phyloP scores from a whole-genome alignment of 2,888 invertebrate genomes.

The Volucella inanis region DNA sequence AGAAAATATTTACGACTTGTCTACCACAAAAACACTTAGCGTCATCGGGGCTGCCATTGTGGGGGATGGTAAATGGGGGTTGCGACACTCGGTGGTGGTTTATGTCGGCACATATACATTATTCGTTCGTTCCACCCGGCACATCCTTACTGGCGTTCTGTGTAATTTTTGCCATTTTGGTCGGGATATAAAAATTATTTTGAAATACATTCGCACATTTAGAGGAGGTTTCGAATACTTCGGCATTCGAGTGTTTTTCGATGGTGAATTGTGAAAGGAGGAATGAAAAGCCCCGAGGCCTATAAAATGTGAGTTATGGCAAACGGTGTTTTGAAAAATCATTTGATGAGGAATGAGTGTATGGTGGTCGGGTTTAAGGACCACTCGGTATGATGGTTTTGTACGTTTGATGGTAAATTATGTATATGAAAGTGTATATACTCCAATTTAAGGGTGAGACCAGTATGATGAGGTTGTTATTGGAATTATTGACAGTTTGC shows the following conservation, averaged over 20 bases:
- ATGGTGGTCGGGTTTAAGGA: slow-evolving; percentile 1
- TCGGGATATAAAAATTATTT: slow-evolving; percentile 60
- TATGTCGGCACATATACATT: too few relatives aligned
- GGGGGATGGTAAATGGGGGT: not conserved
- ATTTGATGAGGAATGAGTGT: slow-evolving; percentile 1
- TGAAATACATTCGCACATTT: slow-evolving; percentile 38
- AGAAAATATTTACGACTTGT: slow-evolving; percentile 71
- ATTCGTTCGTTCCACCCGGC: too few relatives aligned
- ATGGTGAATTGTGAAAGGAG: slow-evolving; percentile 43
- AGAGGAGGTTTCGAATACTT: slow-evolving; percentile 24
- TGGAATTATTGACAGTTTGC: slow-evolving; percentile 17
- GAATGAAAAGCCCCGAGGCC: slow-evolving; percentile 30
- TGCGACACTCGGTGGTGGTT: too few relatives aligned
- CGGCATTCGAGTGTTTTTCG: not conserved
- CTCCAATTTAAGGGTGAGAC: slow-evolving; percentile 20
- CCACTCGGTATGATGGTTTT: slow-evolving; percentile 27
- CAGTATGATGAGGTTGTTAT: not conserved
- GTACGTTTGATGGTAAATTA: slow-evolving; percentile 48
- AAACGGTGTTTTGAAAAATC: slow-evolving; percentile 29
- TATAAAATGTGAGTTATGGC: slow-evolving; percentile 70
- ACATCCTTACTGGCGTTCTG: slow-evolving; percentile 7
- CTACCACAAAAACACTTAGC: slow-evolving; percentile 72
- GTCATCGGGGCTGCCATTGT: slow-evolving; percentile 46
- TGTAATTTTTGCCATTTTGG: slow-evolving; percentile 52
- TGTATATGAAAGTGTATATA: slow-evolving; percentile 52